Percentiles rank a stretch among this genome's conserved stretches.
Conservation (phyloP, 2,888 invertebrate species). For the Bellardia bayeri region DNA sequence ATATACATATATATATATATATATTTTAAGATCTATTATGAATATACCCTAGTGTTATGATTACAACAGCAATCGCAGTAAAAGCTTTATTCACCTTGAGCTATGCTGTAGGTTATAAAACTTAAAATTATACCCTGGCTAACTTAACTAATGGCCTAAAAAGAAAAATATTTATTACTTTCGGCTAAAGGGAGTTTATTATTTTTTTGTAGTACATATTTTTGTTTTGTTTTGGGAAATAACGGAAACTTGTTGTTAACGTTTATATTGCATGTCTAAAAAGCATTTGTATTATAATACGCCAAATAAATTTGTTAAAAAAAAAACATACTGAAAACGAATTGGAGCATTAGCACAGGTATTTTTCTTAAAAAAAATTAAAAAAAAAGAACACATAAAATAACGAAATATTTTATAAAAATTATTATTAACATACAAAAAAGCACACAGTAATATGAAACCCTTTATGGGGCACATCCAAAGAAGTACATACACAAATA, state of each 20-base stretch:
- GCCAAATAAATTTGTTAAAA: background rate
- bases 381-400: background rate
- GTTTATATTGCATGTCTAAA: constrained; percentile 7
- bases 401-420: background rate
- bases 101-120: background rate
- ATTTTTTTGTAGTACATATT: background rate
- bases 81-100: too few species aligned
- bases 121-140: background rate
- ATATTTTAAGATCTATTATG: too few species aligned
- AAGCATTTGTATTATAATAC: background rate
- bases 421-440: background rate
- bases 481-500: background rate
- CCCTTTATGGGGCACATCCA: background rate
- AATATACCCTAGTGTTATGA: too few species aligned
- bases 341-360: constrained; percentile 10
- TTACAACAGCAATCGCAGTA: too few species aligned
- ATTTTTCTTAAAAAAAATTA: background rate
- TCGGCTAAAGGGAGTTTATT: background rate
- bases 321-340: background rate
- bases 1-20: too few species aligned
- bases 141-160: constrained; percentile 3
- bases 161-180: background rate
- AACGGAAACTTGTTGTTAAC: background rate
- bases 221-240: background rate
- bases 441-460: background rate